These are phyloP conservation scores for Onchidella celtica DNA, from an alignment of 2,888 invertebrate genomes.

Conservation along the genomic window DNA sequence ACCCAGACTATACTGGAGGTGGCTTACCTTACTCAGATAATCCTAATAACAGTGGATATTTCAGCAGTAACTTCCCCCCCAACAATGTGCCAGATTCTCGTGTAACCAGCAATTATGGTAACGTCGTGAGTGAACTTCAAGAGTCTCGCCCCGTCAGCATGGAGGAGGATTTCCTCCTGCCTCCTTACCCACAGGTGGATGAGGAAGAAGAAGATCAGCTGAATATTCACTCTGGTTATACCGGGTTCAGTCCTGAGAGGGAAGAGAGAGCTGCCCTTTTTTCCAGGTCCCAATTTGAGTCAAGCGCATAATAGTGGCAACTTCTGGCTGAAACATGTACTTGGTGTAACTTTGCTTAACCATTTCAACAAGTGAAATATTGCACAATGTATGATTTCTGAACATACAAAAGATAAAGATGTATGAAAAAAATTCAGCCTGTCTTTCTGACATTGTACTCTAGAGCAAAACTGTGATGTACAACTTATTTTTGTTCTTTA, in stretches of 20 bases:
- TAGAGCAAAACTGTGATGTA: too few relatives aligned
- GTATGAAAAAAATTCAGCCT: too few relatives aligned
- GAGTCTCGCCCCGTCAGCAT: constrained; percentile 42
- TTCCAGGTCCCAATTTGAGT: constrained; percentile 25
- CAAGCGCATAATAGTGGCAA: constrained; percentile 38
- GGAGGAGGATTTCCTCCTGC: constrained; percentile 51
- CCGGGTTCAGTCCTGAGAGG: constrained; percentile 31
- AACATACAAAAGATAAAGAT: too few relatives aligned
- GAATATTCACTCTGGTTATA: constrained; percentile 23
- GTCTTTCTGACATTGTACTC: too few relatives aligned
- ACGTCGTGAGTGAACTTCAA: constrained; percentile 23
- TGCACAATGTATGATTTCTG: too few relatives aligned
- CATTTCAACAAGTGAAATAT: too few relatives aligned
- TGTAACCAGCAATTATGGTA: constrained; percentile 2
- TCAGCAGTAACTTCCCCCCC: not conserved
- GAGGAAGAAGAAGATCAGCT: constrained; percentile 47
- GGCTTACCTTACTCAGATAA: not conserved
- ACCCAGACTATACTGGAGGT: constrained; percentile 1
- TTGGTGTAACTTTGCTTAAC: too few relatives aligned
- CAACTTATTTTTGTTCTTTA: too few relatives aligned
- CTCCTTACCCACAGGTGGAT: constrained; percentile 50
- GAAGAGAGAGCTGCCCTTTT: constrained; percentile 37
- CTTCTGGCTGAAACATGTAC: too few relatives aligned
- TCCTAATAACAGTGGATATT: not conserved
- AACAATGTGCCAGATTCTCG: not conserved